Evolutionary conservation across 2,888 invertebrate species (phyloP), one percentile per base, ranked within the genome.

Genomic region (Chorisops tibialis): DNA sequence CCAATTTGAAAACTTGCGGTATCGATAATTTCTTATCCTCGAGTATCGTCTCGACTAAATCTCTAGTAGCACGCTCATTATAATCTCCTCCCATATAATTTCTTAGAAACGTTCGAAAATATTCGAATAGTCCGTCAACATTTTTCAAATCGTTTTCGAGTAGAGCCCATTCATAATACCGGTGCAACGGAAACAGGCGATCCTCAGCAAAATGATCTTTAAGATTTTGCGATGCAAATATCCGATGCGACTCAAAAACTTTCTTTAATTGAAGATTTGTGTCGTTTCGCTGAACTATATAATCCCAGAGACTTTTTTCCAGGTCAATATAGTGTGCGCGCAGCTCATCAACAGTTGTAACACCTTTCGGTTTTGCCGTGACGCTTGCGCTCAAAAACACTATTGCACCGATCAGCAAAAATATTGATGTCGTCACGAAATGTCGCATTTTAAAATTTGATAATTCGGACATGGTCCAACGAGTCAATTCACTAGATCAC

Each of bases 41-140:
- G 51, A 90, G 75, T 16, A 89, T 81, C 0, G 83, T 82, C 62
- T 86, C 83, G 0, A 86, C 83, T 65, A 91, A 75, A 74, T 88
- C 86, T 60, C 83, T 73, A 82, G 88, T 81, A 4, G 83, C 81
- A 45, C 80, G 79, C 63, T 79, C 74, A 51, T 79, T 73, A 79
- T 81, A 63, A 77, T 81, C 69, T 71, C 77, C 35, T 73, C 73
- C 48, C 79, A 77, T 18, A 50, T 65, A 63, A 48, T 64, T 59
- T 14, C 61, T 43, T 63, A 30, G 68, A 73, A 85, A 85, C 67
- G 83, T 80, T 61, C 86, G 77, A 73, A 87, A 91, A 48, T 82
- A 83, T 65, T 82, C 83, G 73, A 89, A 91, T 58, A 88, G 74
- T 0, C 84, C 84, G 65, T 87, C 84, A 30, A 91, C 80, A 16